Evolutionary conservation across 2,888 invertebrate genomes (phyloP).

Genomic region (Norana najaformis): DNA sequence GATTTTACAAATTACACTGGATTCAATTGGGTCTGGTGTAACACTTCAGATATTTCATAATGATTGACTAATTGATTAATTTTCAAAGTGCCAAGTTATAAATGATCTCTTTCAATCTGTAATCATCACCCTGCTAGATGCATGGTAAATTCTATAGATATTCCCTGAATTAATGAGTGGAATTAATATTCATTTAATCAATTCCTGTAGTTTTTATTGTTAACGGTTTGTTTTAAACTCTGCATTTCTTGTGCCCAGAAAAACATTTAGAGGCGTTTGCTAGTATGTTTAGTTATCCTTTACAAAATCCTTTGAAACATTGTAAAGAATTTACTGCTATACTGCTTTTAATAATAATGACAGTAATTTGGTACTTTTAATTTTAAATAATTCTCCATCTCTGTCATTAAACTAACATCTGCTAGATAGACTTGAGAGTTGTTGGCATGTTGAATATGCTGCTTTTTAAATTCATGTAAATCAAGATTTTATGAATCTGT

Average conservation of each 20-base stretch:
- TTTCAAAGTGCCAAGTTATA: not conserved
- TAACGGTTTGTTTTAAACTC: not conserved
- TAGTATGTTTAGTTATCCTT: not conserved
- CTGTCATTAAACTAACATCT: not conserved
- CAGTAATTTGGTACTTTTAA: not conserved
- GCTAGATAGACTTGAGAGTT: not conserved
- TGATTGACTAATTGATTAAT: not conserved
- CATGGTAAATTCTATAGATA: not conserved
- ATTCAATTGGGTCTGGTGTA: not conserved
- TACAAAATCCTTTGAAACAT: not conserved
- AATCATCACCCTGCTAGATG: not conserved
- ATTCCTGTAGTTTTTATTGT: constrained; percentile 1
- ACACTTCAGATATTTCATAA: not conserved
- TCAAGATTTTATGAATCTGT: not conserved
- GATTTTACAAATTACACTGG: not conserved
- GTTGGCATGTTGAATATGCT: not conserved
- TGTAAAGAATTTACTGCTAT: not conserved
- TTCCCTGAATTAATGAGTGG: not conserved
- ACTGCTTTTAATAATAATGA: not conserved
- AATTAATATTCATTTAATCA: not conserved
- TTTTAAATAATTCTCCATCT: not conserved
- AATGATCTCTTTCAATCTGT: not conserved
- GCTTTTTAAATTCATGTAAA: not conserved
- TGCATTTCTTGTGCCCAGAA: not conserved
- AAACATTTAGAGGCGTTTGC: not conserved